Conservation (phyloP, 2,888 invertebrate genomes). For the Hirudinaria manillensis region DNA sequence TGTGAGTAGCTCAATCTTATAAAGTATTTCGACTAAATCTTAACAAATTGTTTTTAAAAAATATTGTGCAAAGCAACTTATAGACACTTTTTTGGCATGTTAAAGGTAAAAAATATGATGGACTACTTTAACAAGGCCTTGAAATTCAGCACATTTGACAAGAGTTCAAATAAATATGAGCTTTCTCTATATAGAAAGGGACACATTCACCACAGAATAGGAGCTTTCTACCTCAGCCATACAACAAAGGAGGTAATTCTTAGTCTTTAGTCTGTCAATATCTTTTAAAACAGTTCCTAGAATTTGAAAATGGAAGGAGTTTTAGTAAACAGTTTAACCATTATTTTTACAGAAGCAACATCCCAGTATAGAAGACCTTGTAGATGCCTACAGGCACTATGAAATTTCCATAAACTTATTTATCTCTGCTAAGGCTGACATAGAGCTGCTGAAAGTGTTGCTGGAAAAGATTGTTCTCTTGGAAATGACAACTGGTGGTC, state of each 20-base stretch:
- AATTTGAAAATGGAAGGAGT: background rate
- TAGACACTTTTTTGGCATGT: background rate
- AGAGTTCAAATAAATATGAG: background rate
- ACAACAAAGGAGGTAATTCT: background rate
- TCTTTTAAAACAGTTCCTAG: background rate
- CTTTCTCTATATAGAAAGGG: background rate
- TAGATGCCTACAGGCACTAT: background rate
- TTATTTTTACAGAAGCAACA: background rate
- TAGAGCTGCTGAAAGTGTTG: background rate
- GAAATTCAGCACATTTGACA: background rate
- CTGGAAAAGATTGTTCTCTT: background rate
- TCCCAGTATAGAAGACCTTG: background rate
- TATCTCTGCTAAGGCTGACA: background rate
- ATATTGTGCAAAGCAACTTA: background rate
- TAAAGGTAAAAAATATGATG: slow-evolving; percentile 9
- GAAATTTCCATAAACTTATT: background rate
- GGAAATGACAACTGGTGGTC: background rate
- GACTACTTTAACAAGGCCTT: background rate
- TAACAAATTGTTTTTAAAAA: background rate
- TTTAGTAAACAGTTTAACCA: background rate
- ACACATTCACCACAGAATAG: slow-evolving; percentile 14
- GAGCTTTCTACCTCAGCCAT: background rate
- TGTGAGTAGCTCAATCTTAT: background rate
- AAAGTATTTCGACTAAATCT: background rate
- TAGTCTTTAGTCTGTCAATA: background rate